Conservation (phyloP, 2,888 invertebrate species). For the Coleophora deauratella region DNA sequence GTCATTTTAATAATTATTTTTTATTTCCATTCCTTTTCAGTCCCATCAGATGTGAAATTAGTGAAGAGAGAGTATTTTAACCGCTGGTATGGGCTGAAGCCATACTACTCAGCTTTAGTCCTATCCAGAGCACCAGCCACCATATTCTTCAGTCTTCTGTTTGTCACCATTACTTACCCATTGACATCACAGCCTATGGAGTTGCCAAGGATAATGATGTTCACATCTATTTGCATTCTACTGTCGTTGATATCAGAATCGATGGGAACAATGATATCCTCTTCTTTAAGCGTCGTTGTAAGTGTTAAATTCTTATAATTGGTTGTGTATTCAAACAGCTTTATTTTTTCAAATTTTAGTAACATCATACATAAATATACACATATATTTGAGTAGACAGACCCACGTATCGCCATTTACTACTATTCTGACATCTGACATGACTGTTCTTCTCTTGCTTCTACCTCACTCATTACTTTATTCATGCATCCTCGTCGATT, state of each 20-base stretch:
- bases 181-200: slow-evolving; percentile 87
- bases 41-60: slow-evolving; percentile 84
- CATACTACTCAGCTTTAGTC: slow-evolving; percentile 84
- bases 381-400: too few relatives aligned
- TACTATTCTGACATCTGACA: too few relatives aligned
- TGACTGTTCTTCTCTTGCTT: too few relatives aligned
- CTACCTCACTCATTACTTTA: too few relatives aligned
- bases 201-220: slow-evolving; percentile 76
- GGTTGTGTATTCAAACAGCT: too few relatives aligned
- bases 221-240: slow-evolving; percentile 79
- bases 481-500: too few relatives aligned
- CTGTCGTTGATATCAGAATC: slow-evolving; percentile 86
- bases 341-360: too few relatives aligned
- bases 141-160: slow-evolving; percentile 78
- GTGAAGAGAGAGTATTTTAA: slow-evolving; percentile 89
- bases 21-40: slow-evolving; percentile 59
- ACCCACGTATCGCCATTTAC: too few relatives aligned
- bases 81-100: slow-evolving; percentile 86
- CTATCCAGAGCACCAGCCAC: slow-evolving; percentile 82
- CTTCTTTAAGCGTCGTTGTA: slow-evolving; percentile 84
- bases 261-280: slow-evolving; percentile 83
- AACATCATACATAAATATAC: too few relatives aligned
- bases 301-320: slow-evolving; percentile 44
- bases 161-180: slow-evolving; percentile 80
- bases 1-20: too few relatives aligned